Conservation (phyloP, 2,113 vertebrate genomes). For the Lepus americanus region DNA sequence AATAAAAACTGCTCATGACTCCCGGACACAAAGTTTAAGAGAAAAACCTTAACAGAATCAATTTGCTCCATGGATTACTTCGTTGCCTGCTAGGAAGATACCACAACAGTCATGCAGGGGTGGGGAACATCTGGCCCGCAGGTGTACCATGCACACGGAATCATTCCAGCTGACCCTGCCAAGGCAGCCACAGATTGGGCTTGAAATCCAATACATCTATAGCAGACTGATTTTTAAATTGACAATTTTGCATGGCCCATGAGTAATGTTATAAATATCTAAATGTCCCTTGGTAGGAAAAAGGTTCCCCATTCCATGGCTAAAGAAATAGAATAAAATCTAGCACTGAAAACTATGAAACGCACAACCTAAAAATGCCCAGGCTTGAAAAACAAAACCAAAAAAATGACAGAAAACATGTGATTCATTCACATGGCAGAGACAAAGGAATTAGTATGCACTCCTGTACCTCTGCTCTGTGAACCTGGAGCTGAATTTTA, state of each 20-base stretch:
- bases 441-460: too few species aligned
- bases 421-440: neutral
- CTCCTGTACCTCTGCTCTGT: neutral
- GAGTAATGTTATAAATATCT: too few species aligned
- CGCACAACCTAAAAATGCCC: neutral
- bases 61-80: neutral
- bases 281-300: too few species aligned
- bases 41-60: neutral
- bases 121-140: too few species aligned
- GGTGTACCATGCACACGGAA: too few species aligned
- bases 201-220: too few species aligned
- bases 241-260: too few species aligned
- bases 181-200: too few species aligned
- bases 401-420: neutral
- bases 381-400: neutral
- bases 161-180: too few species aligned
- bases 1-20: neutral
- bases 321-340: neutral
- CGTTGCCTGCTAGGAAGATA: neutral
- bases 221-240: too few species aligned
- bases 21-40: neutral
- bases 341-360: neutral
- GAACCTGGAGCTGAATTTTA: neutral
- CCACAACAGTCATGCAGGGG: neutral
- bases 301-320: too few species aligned